Evolutionary conservation across 2,113 vertebrate genomes (phyloP), one percentile per base, ranked within the genome.

Genomic region (Manacus vitellinus): DNA sequence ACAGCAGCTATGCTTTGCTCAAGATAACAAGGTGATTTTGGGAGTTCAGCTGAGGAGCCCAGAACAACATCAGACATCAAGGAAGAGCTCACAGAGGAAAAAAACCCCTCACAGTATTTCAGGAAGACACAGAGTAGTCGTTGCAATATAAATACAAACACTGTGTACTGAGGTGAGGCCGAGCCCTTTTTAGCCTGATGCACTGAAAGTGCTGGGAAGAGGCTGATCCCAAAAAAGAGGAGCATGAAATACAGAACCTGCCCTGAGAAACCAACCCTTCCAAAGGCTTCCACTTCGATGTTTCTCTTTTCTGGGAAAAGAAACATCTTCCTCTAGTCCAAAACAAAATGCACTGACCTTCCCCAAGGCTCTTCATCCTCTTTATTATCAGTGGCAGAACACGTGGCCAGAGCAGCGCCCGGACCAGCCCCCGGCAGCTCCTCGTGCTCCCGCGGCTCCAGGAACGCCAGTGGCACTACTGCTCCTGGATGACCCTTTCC

Each of bases 381-480:
- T 68, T 47, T 78, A n/a, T 55, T 11, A n/a, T 13, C 62, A 16
- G 18, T 75, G 62, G 66, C 88, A 62, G 52, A 61, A 47, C 24
- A 1, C 1, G 3, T 25, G 46, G 39, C 0, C 1, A 47, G 37
- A 33, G 46, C 31, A 41, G 63, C 43, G 28, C 25, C 37, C 6
- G 3, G 11, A 25, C 25, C 1, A 0, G 61, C 12, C 62, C 24
- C 21, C 9, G 3, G 27, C 24, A 22, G 24, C 47, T 67, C 58
- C 43, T 39, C 19, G 7, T 0, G 9, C 70, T 39, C 35, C 30
- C 0, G 0, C 35, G 21, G 24, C 54, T 58, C 65, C 2, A 1
- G 19, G 4, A 23, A 33, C 37, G 6, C 66, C 66, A 2, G 5
- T 25, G 49, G 49, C 72, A 31, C 8, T 22, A 31, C 52, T 19